Percentiles rank a stretch among this genome's conserved stretches.
These are phyloP conservation scores for Eristalinus aeneus DNA, from an alignment of 2,888 invertebrate species.

Conservation along the genomic window DNA sequence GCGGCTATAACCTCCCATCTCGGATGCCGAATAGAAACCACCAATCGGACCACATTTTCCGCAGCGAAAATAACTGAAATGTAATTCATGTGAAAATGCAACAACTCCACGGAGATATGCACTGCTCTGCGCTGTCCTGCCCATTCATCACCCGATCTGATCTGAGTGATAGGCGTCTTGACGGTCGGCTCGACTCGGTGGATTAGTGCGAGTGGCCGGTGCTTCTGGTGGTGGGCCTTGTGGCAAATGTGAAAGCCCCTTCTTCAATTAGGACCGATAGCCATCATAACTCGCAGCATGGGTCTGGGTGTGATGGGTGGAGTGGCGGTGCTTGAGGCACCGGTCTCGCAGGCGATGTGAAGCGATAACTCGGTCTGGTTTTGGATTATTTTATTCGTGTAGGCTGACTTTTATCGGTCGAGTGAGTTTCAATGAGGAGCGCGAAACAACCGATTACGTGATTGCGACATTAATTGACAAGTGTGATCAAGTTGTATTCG, in stretches of 20 bases:
- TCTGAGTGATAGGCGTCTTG: slow-evolving; percentile 32
- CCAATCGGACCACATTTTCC: slow-evolving; percentile 28
- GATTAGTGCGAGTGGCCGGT: neutral
- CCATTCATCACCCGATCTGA: slow-evolving; percentile 58
- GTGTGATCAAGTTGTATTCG: slow-evolving; percentile 22
- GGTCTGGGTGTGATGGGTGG: neutral
- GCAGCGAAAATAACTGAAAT: slow-evolving; percentile 41
- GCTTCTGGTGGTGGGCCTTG: slow-evolving; percentile 5
- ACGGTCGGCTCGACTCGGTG: too few relatives aligned
- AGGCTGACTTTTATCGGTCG: neutral
- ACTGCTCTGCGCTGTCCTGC: slow-evolving; percentile 34
- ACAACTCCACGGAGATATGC: neutral
- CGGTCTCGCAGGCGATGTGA: neutral
- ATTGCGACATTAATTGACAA: slow-evolving; percentile 25
- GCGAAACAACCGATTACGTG: slow-evolving; percentile 30
- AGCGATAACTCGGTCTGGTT: neutral
- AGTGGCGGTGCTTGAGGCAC: neutral
- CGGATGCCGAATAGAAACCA: slow-evolving; percentile 29
- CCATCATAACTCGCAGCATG: slow-evolving; percentile 51
- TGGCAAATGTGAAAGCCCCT: slow-evolving; percentile 46
- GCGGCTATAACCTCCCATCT: slow-evolving; percentile 18
- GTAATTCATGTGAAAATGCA: slow-evolving; percentile 47
- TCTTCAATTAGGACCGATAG: slow-evolving; percentile 55
- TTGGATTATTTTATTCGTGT: neutral
- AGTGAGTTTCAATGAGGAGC: slow-evolving; percentile 28